A percentile compares a stretch with the other conserved stretches of the same genome.
Conservation (phyloP, 2,888 invertebrate species). For the Timema podura region DNA sequence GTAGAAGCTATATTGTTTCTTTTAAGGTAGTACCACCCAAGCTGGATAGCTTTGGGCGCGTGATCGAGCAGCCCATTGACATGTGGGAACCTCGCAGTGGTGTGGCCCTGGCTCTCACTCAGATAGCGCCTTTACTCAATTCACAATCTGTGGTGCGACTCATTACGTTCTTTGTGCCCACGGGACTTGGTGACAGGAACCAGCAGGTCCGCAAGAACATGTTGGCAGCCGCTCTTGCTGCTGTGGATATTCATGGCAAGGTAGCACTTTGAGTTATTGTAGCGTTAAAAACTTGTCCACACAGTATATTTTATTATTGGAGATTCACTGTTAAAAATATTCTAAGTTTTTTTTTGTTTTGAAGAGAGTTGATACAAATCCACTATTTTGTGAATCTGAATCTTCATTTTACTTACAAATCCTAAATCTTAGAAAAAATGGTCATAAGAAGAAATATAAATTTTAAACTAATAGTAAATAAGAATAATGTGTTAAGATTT, state of each 20-base stretch:
- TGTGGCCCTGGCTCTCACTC: slow-evolving; percentile 74
- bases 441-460: no score
- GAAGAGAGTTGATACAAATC: no score
- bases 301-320: no score
- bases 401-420: no score
- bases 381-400: no score
- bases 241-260: slow-evolving; percentile 91
- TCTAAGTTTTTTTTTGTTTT: no score
- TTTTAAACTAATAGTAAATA: no score
- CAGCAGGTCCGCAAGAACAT: slow-evolving; percentile 74
- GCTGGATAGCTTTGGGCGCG: slow-evolving; percentile 88
- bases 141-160: slow-evolving; percentile 64
- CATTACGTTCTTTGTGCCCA: slow-evolving; percentile 79
- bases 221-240: slow-evolving; percentile 88
- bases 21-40: slow-evolving; percentile 72
- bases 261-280: slow-evolving; percentile 43
- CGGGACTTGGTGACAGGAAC: slow-evolving; percentile 81
- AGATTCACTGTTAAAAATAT: no score
- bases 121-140: slow-evolving; percentile 70
- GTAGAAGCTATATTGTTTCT: slow-evolving; percentile 20
- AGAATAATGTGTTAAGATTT: no score
- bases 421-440: no score
- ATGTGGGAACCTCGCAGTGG: slow-evolving; percentile 89
- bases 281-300: no score
- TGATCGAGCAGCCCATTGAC: slow-evolving; percentile 79